phyloP scores from a whole-genome alignment of 37 sponge, comb jelly and placozoan genomes.

The Hexactinellida sp. region DNA sequence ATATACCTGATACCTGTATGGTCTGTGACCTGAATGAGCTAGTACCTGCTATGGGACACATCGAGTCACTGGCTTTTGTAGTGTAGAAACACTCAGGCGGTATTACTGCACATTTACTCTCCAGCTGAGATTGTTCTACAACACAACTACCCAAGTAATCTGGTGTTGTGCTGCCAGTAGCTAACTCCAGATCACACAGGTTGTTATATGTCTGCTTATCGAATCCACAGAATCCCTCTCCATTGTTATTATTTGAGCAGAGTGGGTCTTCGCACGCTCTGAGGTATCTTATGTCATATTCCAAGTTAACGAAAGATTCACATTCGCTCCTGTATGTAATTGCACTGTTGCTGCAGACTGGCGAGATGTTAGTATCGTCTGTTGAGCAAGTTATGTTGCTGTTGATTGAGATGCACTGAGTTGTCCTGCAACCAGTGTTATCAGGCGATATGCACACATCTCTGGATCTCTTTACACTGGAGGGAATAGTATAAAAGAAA shows the following conservation, averaged over 20 bases:
- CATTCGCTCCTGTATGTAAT: neutral
- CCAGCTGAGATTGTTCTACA: neutral
- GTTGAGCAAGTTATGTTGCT: neutral
- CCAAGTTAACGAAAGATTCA: neutral
- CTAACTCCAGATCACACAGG: neutral
- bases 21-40: neutral
- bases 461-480: neutral
- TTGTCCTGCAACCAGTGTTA: neutral
- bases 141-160: neutral
- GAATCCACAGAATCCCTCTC: constrained; percentile 1
- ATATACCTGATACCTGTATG: neutral
- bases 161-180: neutral
- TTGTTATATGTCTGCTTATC: neutral
- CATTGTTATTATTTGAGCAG: neutral
- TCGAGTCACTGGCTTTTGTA: neutral
- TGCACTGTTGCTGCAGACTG: neutral
- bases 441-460: neutral
- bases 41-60: neutral
- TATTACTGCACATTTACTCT: neutral
- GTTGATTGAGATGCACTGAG: neutral
- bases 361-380: neutral
- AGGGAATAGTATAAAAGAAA: neutral
- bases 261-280: neutral
- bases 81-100: neutral
- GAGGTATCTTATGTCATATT: neutral